Conservation (phyloP, 2,888 invertebrate genomes). For the Hipparchia semele region DNA sequence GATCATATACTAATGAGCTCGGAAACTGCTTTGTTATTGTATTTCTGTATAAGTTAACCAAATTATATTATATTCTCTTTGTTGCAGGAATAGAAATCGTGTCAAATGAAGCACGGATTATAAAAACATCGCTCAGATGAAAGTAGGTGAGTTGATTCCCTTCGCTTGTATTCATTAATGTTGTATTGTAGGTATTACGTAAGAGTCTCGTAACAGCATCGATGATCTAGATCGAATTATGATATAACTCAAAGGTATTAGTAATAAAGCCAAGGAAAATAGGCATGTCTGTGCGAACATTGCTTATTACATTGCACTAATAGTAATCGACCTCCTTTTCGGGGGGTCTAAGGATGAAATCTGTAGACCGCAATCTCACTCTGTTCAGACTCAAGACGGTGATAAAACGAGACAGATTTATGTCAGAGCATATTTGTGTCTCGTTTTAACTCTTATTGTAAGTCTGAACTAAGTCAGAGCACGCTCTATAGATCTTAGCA, state of each 20-base stretch:
- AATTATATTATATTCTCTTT: slow-evolving; percentile 19
- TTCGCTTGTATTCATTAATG: slow-evolving; percentile 14
- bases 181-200: slow-evolving; percentile 2
- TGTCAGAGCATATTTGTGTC: no score
- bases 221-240: slow-evolving; percentile 22
- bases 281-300: neutral
- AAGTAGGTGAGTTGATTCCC: slow-evolving; percentile 21
- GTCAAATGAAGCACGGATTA: slow-evolving; percentile 13
- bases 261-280: neutral
- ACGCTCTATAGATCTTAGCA: no score
- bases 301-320: neutral
- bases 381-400: no score
- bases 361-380: no score
- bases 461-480: no score
- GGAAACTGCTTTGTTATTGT: slow-evolving; percentile 1
- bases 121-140: slow-evolving; percentile 20
- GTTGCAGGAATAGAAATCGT: slow-evolving; percentile 18
- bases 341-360: no score
- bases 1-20: neutral
- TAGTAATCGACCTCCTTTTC: neutral
- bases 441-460: no score
- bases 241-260: slow-evolving; percentile 7
- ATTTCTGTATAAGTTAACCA: neutral
- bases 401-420: no score
- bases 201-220: slow-evolving; percentile 16